Base-by-base conservation (phyloP, 2,888 invertebrate genomes). In the Eupeodes latifasciatus region DNA sequence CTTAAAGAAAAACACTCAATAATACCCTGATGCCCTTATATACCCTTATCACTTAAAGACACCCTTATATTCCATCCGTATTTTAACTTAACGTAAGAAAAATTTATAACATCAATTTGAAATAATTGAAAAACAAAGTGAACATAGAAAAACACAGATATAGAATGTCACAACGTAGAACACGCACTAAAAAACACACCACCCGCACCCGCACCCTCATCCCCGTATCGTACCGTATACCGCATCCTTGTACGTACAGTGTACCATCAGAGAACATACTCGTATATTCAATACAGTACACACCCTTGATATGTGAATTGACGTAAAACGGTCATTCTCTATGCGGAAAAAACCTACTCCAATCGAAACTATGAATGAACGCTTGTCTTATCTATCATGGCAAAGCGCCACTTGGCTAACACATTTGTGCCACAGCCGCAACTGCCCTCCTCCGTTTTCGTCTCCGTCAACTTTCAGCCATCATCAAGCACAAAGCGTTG, bases 401-500 rank as follows among this genome's bases (percentile, higher is more conserved):
- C 87, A 87, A 81, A 87, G 87, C 87, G 87, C 87, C 87, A 87
- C 87, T 87, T 84, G 87, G 87, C 87, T 77, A 77, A 66, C 80
- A 84, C 87, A 83, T 84, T 84, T 36, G 76, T 80, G 62, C 55
- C 62, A 64, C 80, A 66, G 66, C 27, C 66, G 66, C 66, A 27
- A 11, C 64, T 44, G 6, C 57, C 57, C 57, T 27, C 55, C 19
- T 36, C 36, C 64, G 14, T 40, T 59, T 19, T 16, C 64, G 27
- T 19, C 64, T 47, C 79, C 67, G 66, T 67, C 55, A 71, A 44
- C 71, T 76, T 80, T 80, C 75, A 76, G 44, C 44, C 67, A 71
- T 81, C 64, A 76, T 83, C 44, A 75, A 80, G 76, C 72, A 80
- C 72, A 80, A 59, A 72, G 34, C 72, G 47, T 84, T 66, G 64